Base-by-base conservation (phyloP, 2,888 invertebrate genomes). In the Ptychoptera albimana region DNA sequence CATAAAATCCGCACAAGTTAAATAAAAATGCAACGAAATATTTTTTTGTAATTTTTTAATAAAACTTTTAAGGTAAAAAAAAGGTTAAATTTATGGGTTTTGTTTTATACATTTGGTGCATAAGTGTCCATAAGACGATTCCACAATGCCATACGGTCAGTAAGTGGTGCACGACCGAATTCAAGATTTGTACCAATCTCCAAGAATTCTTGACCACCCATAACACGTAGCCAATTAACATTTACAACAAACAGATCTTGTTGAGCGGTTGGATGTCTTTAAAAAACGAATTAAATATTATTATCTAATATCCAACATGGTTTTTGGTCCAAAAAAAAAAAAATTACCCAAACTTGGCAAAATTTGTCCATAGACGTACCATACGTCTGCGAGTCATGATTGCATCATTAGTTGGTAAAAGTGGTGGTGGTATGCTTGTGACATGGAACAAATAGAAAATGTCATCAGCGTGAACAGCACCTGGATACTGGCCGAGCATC, bases 331-430 rank as follows among this genome's bases (percentile, higher is more conserved):
- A 43, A 30, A 46, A 37, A 39, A 32, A 16, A 44, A 39, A 47
- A 48, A 31, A 57, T 56, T 59, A 70, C 71, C 70, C 66, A 51
- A 60, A 63, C 61, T 66, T 69, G 35, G 70, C 69, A 54, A 71
- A 71, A 53, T 70, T 70, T 0, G 69, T 69, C 69, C 70, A 71
- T 65, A 70, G 60, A 53, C 60, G 65, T 4, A 67, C 53, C 41
- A 69, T 59, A 55, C 64, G 60, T 15, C 53, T 60, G 49, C 65
- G 61, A 12, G 64, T 67, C 37, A 50, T 57, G 3, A 64, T 52
- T 8, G 66, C 64, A 50, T 68, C 66, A 44, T 63, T 54, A 49
- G 61, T 65, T 14, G 63, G 46, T 7, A 52, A 51, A 16, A 47
- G 47, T 11, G 57, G 55, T 10, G 56, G 54, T 42, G 48, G 40